A percentile compares a stretch with the other conserved stretches of the same genome.
Evolutionary conservation across 2,888 invertebrate species (phyloP).

Genomic region (Thereva nobilitata): DNA sequence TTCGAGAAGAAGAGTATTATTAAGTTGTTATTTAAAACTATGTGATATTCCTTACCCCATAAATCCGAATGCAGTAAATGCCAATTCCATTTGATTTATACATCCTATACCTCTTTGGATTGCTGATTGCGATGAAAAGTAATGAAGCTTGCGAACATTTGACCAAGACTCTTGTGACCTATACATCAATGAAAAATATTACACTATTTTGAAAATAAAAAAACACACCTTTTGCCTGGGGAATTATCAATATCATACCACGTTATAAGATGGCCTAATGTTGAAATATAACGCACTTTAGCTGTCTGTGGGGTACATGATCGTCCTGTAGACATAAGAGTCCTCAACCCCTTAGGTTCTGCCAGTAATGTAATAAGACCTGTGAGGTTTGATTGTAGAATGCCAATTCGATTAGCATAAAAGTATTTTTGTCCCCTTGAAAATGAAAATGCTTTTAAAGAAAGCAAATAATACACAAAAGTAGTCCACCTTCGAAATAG

Average conservation of each 20-base stretch:
- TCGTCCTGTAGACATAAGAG: slow-evolving; percentile 68
- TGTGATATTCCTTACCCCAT: slow-evolving; percentile 60
- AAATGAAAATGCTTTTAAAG: slow-evolving; percentile 37
- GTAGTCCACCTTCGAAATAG: not conserved
- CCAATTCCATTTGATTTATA: slow-evolving; percentile 78
- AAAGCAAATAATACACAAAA: no score
- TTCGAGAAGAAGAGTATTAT: not conserved
- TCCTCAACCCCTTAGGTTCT: slow-evolving; percentile 68
- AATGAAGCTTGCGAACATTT: slow-evolving; percentile 66
- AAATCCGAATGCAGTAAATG: slow-evolving; percentile 79
- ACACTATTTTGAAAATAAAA: slow-evolving; percentile 47
- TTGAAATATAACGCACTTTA: slow-evolving; percentile 73
- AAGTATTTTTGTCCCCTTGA: slow-evolving; percentile 72
- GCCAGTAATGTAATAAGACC: slow-evolving; percentile 72
- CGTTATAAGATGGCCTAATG: slow-evolving; percentile 69
- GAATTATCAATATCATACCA: slow-evolving; percentile 77
- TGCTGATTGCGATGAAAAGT: slow-evolving; percentile 61
- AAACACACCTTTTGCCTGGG: slow-evolving; percentile 62
- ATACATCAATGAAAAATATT: slow-evolving; percentile 32
- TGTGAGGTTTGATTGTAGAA: slow-evolving; percentile 69
- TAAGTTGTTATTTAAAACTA: not conserved
- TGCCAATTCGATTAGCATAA: slow-evolving; percentile 65
- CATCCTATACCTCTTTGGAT: slow-evolving; percentile 59
- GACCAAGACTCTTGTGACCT: slow-evolving; percentile 68
- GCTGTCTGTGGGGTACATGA: slow-evolving; percentile 66